Percentiles rank a stretch among this genome's conserved stretches.
Conservation (phyloP, 2,113 vertebrate genomes). For the Serilophus lunatus region DNA sequence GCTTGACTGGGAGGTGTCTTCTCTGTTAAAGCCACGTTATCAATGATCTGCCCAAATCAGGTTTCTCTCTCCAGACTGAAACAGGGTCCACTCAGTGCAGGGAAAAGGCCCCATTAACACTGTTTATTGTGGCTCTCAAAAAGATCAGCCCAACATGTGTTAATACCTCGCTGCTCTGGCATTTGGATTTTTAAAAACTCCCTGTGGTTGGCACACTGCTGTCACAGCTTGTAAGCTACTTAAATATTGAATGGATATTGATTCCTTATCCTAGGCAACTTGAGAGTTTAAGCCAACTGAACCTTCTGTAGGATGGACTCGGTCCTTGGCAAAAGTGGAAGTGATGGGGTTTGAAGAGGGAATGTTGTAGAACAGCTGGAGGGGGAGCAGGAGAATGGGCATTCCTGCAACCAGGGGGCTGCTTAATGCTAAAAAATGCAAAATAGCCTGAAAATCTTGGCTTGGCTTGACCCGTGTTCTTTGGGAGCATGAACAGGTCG, state of each 20-base stretch:
- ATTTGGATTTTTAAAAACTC: background rate
- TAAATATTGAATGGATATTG: conserved; percentile 52
- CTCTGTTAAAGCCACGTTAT: background rate
- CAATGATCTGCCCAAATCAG: background rate
- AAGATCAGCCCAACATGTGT: background rate
- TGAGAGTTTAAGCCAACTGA: background rate
- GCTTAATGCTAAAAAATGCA: background rate
- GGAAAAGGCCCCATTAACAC: background rate
- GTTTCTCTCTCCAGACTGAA: background rate
- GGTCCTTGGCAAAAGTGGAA: background rate
- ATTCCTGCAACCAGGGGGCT: background rate
- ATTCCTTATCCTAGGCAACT: conserved; percentile 16
- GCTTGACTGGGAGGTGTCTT: background rate
- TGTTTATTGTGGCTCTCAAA: background rate
- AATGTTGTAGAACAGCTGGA: background rate
- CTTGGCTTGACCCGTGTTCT: background rate
- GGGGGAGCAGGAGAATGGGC: background rate
- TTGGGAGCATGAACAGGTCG: background rate
- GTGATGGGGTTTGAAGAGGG: background rate
- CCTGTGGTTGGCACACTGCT: background rate
- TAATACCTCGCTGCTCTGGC: background rate
- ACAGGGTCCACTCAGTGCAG: background rate
- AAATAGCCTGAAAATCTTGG: background rate
- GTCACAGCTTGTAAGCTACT: conserved; percentile 4
- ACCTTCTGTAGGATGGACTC: background rate